Evolutionary conservation across 1,140 invertebrate species (phyloP), one percentile per base, ranked within the genome.

Genomic region (Mercenaria mercenaria): DNA sequence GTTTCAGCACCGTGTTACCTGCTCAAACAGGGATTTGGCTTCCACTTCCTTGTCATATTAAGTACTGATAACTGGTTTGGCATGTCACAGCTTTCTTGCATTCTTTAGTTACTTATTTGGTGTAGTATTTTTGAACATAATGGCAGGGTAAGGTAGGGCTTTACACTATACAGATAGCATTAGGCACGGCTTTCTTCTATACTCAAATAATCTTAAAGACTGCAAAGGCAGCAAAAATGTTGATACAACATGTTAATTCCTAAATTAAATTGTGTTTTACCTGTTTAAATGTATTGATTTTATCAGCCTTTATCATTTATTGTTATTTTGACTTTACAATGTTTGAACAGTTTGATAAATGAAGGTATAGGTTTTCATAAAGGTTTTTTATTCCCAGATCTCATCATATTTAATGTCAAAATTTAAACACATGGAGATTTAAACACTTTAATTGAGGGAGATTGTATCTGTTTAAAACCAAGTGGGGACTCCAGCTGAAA

Each of bases 361-460:
- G 56, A n/a, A 59, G 10, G 26, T 59, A 4, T 39, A 72, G 1
- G 18, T 72, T 72, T 72, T 72, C 67, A 1, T 18, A 50, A 13
- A 23, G 43, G 74, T 52, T 37, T 77, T 50, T 77, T 41, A 77
- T 77, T 77, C 74, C 74, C 47, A 8, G 15, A 77, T 77, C 74
- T 50, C 74, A 3, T 10, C 41, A 50, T 47, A 77, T n/a, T 47
- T 77, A 50, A 34, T 8, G 43, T 47, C 43, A 47, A 47, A 15
- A 47, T 47, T 8, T 8, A 15, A 47, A 8, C 43, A 8, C 43
- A n/a, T n/a, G n/a, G n/a, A n/a, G n/a, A n/a, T 67, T 67, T 3
- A 67, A 67, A 32, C 18, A 18, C 61, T n/a, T 72, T 72, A 72
- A 72, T 72, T 72, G 32, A 39, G 67, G 67, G 67, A 20, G 67